Evolutionary conservation across 2,888 invertebrate genomes (phyloP), one percentile per base, ranked within the genome.

Genomic region (Ligdia adustata): DNA sequence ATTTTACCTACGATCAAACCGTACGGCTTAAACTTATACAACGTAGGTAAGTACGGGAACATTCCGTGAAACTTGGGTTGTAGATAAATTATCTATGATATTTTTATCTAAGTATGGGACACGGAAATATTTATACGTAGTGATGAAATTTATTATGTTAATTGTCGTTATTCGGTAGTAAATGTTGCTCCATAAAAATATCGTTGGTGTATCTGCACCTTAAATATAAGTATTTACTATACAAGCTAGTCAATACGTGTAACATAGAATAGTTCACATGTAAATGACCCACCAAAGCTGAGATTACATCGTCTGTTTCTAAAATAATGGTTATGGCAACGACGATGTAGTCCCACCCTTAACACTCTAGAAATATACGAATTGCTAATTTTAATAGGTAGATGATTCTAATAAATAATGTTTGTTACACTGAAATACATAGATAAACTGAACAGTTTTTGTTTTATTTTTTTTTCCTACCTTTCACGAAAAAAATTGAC

Each of bases 341-440:
- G 60, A 57, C 67, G 54, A 67, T 75, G 72, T 75, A 79, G 64
- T 75, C 67, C 59, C 64, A 69, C 70, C 60, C 64, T 58, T 62
- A 56, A 62, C 50, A 62, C 57, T 42, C 26, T 69, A 78, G 69
- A 63, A 55, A 64, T 74, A 75, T 62, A 68, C 59, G 66, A 75
- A 72, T 67, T 61, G 71, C 75, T 82, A 78, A 75, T 69, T 78
- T 72, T 72, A 76, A 75, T 82, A 83, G 69, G 67, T 76, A 78
- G 79, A 76, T 68, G 71, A 82, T 73, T 79, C 72, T 76, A 73
- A 73, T 68, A 67, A 75, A 78, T 77, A 86, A 87, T 85, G 84
- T 88, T 90, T 89, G 89, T 89, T 88, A 90, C 87, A 89, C 86
- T 66, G 86, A 87, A 89, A 88, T 60, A 60, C 22, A 49, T 88